A percentile compares a stretch with the other conserved stretches of the same genome.
These are phyloP conservation scores for Macrotis lagotis DNA, from an alignment of 2,113 vertebrate genomes.

Conservation along the genomic window DNA sequence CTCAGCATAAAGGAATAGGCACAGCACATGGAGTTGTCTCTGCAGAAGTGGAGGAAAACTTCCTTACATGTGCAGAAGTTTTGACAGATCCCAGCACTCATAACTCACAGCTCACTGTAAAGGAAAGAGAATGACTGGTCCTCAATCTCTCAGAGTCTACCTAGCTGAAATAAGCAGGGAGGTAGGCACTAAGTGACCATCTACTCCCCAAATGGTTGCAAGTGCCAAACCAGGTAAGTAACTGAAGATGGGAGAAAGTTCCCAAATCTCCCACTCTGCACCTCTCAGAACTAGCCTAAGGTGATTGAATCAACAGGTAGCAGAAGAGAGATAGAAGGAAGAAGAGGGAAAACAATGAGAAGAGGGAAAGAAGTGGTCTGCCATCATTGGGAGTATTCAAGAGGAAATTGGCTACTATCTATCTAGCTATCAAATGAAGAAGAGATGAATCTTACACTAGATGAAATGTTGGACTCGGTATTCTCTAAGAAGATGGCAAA, in stretches of 20 bases:
- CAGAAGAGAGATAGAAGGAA: background rate
- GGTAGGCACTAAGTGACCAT: background rate
- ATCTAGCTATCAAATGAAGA: background rate
- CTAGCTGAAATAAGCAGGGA: background rate
- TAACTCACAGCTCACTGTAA: slow-evolving; percentile 67
- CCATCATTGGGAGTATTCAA: background rate
- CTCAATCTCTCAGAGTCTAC: background rate
- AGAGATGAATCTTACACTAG: background rate
- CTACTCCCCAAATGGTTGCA: background rate
- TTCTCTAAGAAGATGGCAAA: background rate
- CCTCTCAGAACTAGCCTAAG: background rate
- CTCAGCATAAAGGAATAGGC: background rate
- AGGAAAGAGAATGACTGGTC: background rate
- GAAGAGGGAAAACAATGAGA: background rate
- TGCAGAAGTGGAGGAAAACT: slow-evolving; percentile 69
- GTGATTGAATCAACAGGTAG: background rate
- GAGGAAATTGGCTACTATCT: background rate
- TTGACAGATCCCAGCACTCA: slow-evolving; percentile 66
- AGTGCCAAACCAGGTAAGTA: background rate
- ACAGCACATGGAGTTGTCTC: slow-evolving; percentile 60
- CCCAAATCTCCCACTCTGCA: background rate
- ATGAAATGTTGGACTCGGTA: background rate
- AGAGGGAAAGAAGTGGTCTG: background rate
- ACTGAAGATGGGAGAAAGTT: background rate
- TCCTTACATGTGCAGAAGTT: slow-evolving; percentile 55